Conservation (phyloP, 2,888 invertebrate species). For the Dryomyza anilis region DNA sequence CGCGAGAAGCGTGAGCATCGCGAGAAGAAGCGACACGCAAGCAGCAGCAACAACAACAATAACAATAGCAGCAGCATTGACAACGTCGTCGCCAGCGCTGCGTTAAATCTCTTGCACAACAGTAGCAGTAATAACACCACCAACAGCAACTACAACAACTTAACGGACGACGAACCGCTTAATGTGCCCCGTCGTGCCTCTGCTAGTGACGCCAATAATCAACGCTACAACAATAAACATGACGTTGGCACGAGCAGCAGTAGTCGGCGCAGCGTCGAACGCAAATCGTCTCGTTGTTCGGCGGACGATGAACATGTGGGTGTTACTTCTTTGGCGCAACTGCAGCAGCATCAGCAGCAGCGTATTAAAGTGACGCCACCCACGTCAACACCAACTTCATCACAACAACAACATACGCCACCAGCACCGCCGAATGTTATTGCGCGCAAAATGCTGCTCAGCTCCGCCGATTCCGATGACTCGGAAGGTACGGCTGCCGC, state of each 20-base stretch:
- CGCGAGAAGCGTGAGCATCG: conserved; percentile 55
- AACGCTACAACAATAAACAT: conserved; percentile 2
- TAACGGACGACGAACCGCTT: conserved; percentile 50
- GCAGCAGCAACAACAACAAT: conserved; percentile 25
- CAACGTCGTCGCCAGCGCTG: no score
- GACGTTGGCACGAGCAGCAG: background rate
- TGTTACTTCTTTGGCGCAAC: conserved; percentile 22
- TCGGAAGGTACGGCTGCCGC: conserved; percentile 51
- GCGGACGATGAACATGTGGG: conserved; percentile 43
- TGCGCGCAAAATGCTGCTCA: conserved; percentile 63
- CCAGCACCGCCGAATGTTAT: no score
- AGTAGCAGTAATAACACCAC: no score
- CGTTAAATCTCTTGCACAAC: no score
- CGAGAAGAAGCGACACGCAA: conserved; percentile 56
- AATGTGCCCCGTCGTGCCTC: conserved; percentile 42
- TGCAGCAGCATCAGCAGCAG: conserved; percentile 36
- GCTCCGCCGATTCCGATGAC: conserved; percentile 74
- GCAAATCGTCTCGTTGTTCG: conserved; percentile 47
- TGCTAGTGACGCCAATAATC: conserved; percentile 35
- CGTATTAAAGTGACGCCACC: no score
- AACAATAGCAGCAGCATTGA: conserved; percentile 40
- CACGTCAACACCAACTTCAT: no score
- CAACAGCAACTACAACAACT: conserved; percentile 25
- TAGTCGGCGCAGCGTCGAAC: conserved; percentile 45
- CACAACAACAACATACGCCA: no score